phyloP scores from a whole-genome alignment of 2,113 vertebrate species.

The Ivindomyrus marchei region DNA sequence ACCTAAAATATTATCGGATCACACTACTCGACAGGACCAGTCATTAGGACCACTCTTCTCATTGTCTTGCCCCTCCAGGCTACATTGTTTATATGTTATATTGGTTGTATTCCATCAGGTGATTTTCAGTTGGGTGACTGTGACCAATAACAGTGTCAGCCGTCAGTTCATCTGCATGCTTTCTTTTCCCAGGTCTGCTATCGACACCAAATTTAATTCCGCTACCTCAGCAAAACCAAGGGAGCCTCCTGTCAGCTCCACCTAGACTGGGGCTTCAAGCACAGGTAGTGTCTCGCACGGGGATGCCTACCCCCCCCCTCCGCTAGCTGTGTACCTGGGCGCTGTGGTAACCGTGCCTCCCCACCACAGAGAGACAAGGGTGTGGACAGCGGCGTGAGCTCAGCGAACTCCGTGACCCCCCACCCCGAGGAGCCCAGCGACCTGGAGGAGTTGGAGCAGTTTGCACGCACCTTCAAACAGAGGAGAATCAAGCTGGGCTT shows the following conservation, averaged over 20 bases:
- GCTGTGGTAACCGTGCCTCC: neutral
- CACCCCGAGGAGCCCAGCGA: slow-evolving; percentile 86
- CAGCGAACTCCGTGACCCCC: slow-evolving; percentile 50
- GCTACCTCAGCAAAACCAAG: slow-evolving; percentile 95
- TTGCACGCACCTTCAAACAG: slow-evolving; percentile 89
- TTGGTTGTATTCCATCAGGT: neutral
- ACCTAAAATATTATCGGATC: neutral
- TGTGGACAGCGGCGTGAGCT: slow-evolving; percentile 46
- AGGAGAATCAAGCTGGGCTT: slow-evolving; percentile 89
- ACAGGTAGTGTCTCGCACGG: slow-evolving; percentile 52
- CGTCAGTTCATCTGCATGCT: neutral
- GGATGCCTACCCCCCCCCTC: no score
- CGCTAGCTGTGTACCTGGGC: neutral
- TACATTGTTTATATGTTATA: neutral
- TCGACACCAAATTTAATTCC: slow-evolving; percentile 85
- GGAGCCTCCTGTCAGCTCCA: slow-evolving; percentile 72
- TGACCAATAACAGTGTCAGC: neutral
- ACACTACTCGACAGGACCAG: neutral
- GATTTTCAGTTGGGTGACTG: neutral
- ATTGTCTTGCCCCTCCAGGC: neutral
- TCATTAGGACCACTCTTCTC: neutral
- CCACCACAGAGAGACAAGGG: slow-evolving; percentile 65
- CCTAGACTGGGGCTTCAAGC: slow-evolving; percentile 73
- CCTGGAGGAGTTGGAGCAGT: slow-evolving; percentile 86
- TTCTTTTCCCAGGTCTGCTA: slow-evolving; percentile 67